Evolutionary conservation across 2,888 invertebrate genomes (phyloP).

Genomic region (Dicyrtoma fusca): DNA sequence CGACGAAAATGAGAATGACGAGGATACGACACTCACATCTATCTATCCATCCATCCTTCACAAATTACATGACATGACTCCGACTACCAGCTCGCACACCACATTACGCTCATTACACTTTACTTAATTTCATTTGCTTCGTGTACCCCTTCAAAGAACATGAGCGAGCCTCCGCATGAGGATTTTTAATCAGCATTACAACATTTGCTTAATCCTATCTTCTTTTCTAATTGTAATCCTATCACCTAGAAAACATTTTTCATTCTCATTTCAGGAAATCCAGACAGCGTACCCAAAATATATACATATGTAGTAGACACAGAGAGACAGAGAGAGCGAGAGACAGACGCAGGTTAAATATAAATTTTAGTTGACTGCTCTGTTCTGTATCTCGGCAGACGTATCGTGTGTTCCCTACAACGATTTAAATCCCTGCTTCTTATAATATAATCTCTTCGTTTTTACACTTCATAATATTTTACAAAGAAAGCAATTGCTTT

Average conservation of each 20-base stretch:
- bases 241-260: conserved; percentile 13
- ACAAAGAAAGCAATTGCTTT: too few species aligned
- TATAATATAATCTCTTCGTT: background rate
- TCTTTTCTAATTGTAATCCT: conserved; percentile 22
- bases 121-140: too few species aligned
- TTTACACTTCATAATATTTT: too few species aligned
- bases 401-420: background rate
- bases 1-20: too few species aligned
- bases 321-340: background rate
- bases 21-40: too few species aligned
- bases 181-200: conserved; percentile 7
- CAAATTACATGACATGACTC: too few species aligned
- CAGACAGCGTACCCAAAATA: background rate
- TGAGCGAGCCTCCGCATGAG: background rate
- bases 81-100: too few species aligned
- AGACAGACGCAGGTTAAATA: conserved; percentile 8
- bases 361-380: background rate
- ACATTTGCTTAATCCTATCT: conserved; percentile 1
- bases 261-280: conserved; percentile 1
- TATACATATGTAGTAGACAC: background rate
- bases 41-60: too few species aligned
- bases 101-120: too few species aligned
- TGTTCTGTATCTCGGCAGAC: too few species aligned
- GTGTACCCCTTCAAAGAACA: background rate
- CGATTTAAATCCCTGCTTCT: background rate